Conservation (phyloP, 1,140 invertebrate genomes). For the Nasonia vitripennis region DNA sequence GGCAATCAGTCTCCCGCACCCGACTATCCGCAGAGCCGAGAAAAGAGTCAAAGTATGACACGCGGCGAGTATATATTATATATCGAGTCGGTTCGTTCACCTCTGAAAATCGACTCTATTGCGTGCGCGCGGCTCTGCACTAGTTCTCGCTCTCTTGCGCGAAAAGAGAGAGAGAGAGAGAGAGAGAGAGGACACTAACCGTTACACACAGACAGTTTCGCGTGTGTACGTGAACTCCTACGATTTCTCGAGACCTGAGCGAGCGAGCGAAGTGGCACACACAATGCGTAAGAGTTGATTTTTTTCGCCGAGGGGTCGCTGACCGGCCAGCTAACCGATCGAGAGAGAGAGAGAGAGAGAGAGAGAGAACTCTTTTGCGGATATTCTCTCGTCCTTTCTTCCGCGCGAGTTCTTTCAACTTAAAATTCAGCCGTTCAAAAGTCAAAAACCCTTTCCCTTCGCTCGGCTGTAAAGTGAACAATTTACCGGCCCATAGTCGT, state of each 20-base stretch:
- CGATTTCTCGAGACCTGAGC: not conserved
- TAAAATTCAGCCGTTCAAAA: no score
- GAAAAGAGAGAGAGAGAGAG: not conserved
- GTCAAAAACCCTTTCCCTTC: no score
- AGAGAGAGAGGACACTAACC: not conserved
- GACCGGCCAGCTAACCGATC: constrained; percentile 60
- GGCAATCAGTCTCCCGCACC: constrained; percentile 58
- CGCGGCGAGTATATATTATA: no score
- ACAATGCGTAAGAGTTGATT: constrained; percentile 67
- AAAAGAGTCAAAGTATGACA: constrained; percentile 38
- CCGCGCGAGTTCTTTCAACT: no score
- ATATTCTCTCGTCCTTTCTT: not conserved
- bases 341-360: no score
- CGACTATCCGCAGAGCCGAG: constrained; percentile 30
- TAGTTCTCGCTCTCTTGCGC: not conserved
- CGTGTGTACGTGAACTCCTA: not conserved
- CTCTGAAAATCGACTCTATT: constrained; percentile 70
- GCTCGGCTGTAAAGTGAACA: no score
- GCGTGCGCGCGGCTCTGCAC: constrained; percentile 36
- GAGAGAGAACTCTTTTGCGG: constrained; percentile 19
- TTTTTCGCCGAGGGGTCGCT: constrained; percentile 56
- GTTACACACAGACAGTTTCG: not conserved
- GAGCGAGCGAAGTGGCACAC: constrained; percentile 64
- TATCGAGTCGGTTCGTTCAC: constrained; percentile 68
- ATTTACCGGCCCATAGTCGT: no score